phyloP scores from a whole-genome alignment of 2,888 invertebrate species.

The Temnothorax unifasciatus region DNA sequence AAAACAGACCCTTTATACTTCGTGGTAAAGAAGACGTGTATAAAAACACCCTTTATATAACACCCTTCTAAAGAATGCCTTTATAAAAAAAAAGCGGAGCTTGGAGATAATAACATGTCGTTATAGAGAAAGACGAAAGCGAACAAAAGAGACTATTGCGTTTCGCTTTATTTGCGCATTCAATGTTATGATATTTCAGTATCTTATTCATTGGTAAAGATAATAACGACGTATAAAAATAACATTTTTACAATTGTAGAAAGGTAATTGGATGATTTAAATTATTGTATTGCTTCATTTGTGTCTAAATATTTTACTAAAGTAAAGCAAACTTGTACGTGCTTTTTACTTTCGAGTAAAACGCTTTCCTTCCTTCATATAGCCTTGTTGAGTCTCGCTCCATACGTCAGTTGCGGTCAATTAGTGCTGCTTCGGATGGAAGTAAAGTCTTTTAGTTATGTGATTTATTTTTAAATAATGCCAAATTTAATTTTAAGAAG shows the following conservation, averaged over 20 bases:
- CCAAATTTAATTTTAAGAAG: not conserved
- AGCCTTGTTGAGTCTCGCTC: not conserved
- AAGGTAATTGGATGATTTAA: not conserved
- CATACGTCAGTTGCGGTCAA: not conserved
- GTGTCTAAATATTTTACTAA: not conserved
- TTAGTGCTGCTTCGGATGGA: not conserved
- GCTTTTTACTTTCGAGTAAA: not conserved
- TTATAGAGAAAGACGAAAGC: not conserved
- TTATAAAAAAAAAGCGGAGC: conserved; percentile 3
- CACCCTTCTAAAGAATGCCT: not conserved
- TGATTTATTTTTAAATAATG: not conserved
- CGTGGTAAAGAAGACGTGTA: conserved; percentile 16
- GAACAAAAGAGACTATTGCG: not conserved
- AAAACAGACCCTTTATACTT: conserved; percentile 5
- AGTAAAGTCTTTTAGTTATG: not conserved
- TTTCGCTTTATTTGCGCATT: conserved; percentile 21
- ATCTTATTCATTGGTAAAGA: not conserved
- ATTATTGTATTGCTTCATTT: not conserved
- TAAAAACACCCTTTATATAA: conserved; percentile 20
- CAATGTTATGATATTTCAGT: not conserved
- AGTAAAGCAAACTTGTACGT: not conserved
- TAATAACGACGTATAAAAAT: not conserved
- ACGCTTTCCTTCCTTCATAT: not conserved
- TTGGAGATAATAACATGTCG: conserved; percentile 2
- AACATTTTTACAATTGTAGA: not conserved